Conservation (phyloP, 2,113 vertebrate species). For the Australoheros scitulus region DNA sequence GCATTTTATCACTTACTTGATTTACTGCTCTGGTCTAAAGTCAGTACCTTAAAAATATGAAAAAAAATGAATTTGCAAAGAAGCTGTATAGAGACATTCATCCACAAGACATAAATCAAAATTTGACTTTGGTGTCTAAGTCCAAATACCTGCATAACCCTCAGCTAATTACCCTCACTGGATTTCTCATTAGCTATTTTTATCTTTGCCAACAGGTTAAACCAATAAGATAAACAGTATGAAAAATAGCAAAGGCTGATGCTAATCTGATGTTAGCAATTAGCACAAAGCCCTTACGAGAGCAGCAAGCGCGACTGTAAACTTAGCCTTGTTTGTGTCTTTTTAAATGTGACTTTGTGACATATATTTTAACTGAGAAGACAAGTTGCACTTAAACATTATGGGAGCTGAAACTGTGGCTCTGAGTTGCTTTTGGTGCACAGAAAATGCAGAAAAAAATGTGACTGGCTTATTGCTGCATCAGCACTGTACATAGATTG, state of each 20-base stretch:
- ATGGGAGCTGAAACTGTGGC: background rate
- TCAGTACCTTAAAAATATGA: background rate
- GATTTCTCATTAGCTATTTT: background rate
- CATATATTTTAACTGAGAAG: background rate
- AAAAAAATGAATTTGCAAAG: background rate
- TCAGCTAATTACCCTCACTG: background rate
- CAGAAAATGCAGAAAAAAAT: background rate
- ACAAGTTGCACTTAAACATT: background rate
- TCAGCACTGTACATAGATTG: background rate
- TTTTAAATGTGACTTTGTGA: background rate
- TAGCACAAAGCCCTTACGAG: background rate
- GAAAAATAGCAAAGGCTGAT: background rate
- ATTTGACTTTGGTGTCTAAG: background rate
- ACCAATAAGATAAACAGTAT: background rate
- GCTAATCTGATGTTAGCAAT: background rate
- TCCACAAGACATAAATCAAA: background rate
- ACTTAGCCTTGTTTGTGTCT: background rate
- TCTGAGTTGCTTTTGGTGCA: background rate
- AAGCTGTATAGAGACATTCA: background rate
- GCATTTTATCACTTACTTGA: background rate
- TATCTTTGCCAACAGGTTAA: background rate
- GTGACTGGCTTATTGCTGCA: background rate
- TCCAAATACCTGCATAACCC: background rate
- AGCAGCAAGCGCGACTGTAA: background rate
- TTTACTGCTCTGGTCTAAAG: background rate